Percentiles rank a stretch among this genome's conserved stretches.
Conservation (phyloP, 2,797 vertebrate species). For the Masticophis lateralis region DNA sequence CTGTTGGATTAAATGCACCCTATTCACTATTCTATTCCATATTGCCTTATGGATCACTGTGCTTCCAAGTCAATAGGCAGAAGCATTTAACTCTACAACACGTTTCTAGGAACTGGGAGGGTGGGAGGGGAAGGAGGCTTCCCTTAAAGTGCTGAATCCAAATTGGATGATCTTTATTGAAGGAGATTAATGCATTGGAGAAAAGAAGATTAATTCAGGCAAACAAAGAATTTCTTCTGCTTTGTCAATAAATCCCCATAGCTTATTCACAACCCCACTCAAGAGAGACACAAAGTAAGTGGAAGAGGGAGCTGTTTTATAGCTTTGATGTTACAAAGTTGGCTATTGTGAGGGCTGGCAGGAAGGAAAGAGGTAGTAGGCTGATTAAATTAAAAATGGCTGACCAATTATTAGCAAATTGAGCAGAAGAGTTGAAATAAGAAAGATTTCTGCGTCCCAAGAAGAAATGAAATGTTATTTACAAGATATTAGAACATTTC, state of each 20-base stretch:
- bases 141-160: conserved; percentile 21
- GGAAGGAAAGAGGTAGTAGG: not conserved
- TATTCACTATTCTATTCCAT: not conserved
- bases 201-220: conserved; percentile 44
- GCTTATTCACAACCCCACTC: conserved; percentile 40
- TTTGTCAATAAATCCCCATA: conserved; percentile 49
- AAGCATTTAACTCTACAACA: conserved; percentile 42
- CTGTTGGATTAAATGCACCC: conserved; percentile 25
- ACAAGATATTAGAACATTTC: too few species aligned
- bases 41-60: conserved; percentile 13
- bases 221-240: conserved; percentile 38
- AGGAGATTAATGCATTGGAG: conserved; percentile 42
- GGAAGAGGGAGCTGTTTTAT: conserved; percentile 23
- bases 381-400: conserved; percentile 6
- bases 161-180: conserved; percentile 47
- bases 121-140: not conserved
- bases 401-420: not conserved
- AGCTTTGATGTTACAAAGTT: conserved; percentile 11
- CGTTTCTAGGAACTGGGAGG: not conserved
- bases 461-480: not conserved
- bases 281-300: conserved; percentile 26
- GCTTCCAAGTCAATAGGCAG: conserved; percentile 28
- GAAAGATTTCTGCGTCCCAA: not conserved
- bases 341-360: not conserved
- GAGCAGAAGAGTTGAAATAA: not conserved